Conservation (phyloP, 2,797 vertebrate genomes). For the Merluccius polli region DNA sequence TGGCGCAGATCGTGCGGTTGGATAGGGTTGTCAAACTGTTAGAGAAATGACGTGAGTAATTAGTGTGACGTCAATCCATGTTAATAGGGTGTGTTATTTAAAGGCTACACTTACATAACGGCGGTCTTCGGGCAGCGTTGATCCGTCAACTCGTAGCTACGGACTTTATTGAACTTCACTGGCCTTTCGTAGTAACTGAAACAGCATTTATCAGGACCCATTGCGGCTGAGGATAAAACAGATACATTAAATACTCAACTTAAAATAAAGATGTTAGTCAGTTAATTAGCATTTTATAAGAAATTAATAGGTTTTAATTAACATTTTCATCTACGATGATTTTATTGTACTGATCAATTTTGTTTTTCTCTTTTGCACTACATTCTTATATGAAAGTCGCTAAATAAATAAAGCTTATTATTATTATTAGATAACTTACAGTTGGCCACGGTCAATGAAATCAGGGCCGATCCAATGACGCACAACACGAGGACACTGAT, state of each 20-base stretch:
- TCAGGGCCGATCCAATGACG: slow-evolving; percentile 39
- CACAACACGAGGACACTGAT: slow-evolving; percentile 41
- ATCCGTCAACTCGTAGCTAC: slow-evolving; percentile 17
- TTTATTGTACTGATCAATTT: too few species aligned
- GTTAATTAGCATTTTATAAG: not conserved
- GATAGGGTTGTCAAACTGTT: slow-evolving; percentile 37
- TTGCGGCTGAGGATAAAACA: slow-evolving; percentile 13
- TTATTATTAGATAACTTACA: slow-evolving; percentile 39
- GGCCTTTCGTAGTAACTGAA: slow-evolving; percentile 14
- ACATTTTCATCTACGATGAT: too few species aligned
- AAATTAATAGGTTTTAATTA: too few species aligned
- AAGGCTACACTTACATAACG: slow-evolving; percentile 43
- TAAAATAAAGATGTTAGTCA: not conserved
- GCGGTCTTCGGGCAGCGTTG: slow-evolving; percentile 6
- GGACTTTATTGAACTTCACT: accelerated
- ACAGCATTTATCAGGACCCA: slow-evolving; percentile 39
- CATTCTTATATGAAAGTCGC: too few species aligned
- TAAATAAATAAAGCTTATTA: too few species aligned
- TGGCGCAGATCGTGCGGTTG: slow-evolving; percentile 20
- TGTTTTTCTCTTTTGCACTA: too few species aligned
- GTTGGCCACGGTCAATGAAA: slow-evolving; percentile 24
- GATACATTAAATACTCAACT: not conserved
- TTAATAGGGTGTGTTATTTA: not conserved
- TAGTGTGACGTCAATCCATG: not conserved
- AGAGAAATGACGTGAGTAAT: not conserved